phyloP scores from a whole-genome alignment of 2,797 vertebrate genomes.

The Dryobates pubescens region DNA sequence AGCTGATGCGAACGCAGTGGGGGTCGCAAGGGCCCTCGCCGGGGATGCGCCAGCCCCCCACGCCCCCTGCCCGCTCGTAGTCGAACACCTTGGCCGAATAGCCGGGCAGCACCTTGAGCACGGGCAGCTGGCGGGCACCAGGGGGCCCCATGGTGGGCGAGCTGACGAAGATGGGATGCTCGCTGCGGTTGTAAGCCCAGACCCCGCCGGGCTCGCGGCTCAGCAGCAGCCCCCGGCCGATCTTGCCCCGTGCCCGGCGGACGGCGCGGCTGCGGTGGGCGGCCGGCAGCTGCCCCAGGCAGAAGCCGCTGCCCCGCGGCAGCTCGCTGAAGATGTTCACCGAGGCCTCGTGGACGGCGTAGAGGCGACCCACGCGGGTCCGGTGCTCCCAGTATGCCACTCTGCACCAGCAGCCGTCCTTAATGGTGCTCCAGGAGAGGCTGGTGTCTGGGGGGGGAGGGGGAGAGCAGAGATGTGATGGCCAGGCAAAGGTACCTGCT shows the following conservation, averaged over 20 bases:
- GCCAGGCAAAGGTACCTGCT: too few species aligned
- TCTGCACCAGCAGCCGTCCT: constrained; percentile 71
- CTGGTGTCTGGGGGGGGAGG: constrained; percentile 44
- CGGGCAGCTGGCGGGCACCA: neutral
- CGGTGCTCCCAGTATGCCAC: constrained; percentile 78
- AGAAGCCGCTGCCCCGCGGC: constrained; percentile 62
- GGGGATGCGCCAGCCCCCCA: neutral
- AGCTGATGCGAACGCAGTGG: constrained; percentile 72
- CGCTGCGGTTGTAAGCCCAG: constrained; percentile 71
- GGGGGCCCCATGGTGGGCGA: constrained; percentile 56
- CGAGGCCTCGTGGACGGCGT: constrained; percentile 14
- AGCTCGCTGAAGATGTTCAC: constrained; percentile 68
- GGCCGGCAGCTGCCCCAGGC: constrained; percentile 50
- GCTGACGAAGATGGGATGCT: constrained; percentile 72
- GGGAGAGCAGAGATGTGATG: too few species aligned
- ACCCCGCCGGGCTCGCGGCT: constrained; percentile 29
- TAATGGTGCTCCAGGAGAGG: neutral
- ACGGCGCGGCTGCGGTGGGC: constrained; percentile 25
- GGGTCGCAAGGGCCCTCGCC: constrained; percentile 64
- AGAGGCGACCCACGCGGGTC: constrained; percentile 64
- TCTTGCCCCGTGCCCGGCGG: constrained; percentile 29
- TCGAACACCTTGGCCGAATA: constrained; percentile 71
- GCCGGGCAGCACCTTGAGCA: constrained; percentile 66
- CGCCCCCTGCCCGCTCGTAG: neutral
- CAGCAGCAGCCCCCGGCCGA: constrained; percentile 68